Evolutionary conservation across 2,797 vertebrate genomes (phyloP).

Genomic region (Scolopax rusticola): DNA sequence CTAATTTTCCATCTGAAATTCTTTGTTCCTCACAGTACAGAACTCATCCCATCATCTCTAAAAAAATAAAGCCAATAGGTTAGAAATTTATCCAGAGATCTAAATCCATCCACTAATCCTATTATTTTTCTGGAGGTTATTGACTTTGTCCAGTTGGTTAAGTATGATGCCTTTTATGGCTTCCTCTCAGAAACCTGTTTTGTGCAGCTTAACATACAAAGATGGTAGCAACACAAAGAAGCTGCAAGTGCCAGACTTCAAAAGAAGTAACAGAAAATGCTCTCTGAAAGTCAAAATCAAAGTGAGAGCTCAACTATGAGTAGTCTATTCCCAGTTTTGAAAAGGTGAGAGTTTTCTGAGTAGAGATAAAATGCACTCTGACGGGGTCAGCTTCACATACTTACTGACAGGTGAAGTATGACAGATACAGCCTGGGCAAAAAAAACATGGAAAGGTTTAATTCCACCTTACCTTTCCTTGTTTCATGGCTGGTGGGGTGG

Average conservation of each 20-base stretch:
- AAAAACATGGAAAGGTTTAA: neutral
- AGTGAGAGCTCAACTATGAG: neutral
- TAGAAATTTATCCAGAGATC: neutral
- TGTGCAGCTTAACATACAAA: neutral
- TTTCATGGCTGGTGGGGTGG: neutral
- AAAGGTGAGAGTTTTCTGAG: neutral
- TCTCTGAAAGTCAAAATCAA: conserved; percentile 8
- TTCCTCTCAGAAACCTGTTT: neutral
- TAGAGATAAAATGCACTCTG: neutral
- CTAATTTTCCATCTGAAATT: neutral
- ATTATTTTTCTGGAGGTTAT: neutral
- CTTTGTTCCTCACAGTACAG: neutral
- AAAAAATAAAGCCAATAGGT: neutral
- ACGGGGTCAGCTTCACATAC: neutral
- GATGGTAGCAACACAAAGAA: neutral
- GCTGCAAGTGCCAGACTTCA: neutral
- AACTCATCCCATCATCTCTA: neutral
- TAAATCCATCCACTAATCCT: neutral
- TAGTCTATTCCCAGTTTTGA: neutral
- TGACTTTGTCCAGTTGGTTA: neutral
- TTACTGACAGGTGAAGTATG: neutral
- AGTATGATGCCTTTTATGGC: neutral
- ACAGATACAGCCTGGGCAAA: neutral
- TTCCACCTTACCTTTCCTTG: neutral
- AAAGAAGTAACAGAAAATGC: neutral